Evolutionary conservation across 2,797 vertebrate species (phyloP).

Genomic region (Rhinichthys osculus): DNA sequence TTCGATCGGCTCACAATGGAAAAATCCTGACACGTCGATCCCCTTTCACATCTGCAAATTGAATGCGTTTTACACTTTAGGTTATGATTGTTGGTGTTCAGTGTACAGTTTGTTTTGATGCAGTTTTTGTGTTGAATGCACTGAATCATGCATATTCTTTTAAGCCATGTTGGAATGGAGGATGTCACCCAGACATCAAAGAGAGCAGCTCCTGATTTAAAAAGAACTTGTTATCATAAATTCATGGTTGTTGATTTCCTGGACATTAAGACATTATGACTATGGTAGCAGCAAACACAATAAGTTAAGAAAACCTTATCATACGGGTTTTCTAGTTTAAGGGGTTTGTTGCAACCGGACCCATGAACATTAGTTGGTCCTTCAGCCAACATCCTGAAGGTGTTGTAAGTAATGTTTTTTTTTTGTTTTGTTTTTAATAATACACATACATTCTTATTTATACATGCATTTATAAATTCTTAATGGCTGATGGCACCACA

Average conservation of each 20-base stretch:
- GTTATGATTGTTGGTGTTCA: not conserved
- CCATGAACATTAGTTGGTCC: not conserved
- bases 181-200: not conserved
- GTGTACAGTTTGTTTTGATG: too few relatives aligned
- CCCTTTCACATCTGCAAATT: not conserved
- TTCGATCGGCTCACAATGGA: constrained; percentile 20
- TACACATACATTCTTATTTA: not conserved
- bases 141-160: constrained; percentile 7
- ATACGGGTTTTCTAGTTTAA: not conserved
- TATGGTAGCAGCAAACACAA: not conserved
- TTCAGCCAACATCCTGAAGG: not conserved
- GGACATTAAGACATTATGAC: not conserved
- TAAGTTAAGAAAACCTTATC: not conserved
- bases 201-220: not conserved
- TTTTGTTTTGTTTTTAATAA: not conserved
- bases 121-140: not conserved
- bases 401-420: not conserved
- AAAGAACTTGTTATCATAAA: not conserved
- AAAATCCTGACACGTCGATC: constrained; percentile 3
- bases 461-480: not conserved
- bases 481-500: not conserved
- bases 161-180: not conserved
- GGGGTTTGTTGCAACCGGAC: not conserved
- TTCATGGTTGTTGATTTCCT: not conserved
- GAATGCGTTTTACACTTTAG: not conserved